These are phyloP conservation scores for Zosterops pallidus DNA, from an alignment of 2,113 vertebrate genomes.

Conservation along the genomic window DNA sequence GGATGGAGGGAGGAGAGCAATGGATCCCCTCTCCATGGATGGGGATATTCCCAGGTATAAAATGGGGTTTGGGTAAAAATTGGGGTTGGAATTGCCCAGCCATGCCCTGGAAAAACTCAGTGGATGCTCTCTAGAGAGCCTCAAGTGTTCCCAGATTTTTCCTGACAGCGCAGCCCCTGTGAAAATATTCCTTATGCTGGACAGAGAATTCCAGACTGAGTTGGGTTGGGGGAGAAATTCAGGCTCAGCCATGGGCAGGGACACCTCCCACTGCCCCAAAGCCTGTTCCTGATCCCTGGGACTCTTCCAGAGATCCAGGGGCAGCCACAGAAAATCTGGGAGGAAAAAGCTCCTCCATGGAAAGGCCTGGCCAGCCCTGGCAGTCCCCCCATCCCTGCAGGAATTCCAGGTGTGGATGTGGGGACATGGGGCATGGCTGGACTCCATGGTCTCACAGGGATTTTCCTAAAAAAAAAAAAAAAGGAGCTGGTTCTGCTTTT, in stretches of 20 bases:
- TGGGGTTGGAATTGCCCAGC: fast-evolving
- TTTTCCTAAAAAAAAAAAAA: neutral
- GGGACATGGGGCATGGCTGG: neutral
- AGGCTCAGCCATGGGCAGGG: neutral
- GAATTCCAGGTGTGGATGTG: neutral
- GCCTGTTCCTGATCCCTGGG: neutral
- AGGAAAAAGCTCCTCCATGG: neutral
- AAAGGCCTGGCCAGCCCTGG: neutral
- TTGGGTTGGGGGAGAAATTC: neutral
- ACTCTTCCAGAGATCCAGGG: neutral
- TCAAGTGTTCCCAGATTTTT: neutral
- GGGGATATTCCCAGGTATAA: neutral
- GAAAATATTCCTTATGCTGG: neutral
- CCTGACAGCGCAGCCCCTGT: neutral
- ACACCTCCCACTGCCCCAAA: fast-evolving
- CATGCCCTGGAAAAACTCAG: fast-evolving
- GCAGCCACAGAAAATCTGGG: neutral
- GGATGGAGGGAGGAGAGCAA: too few species aligned
- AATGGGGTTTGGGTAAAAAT: fast-evolving
- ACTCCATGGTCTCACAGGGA: neutral
- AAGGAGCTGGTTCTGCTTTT: neutral
- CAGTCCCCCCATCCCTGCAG: neutral
- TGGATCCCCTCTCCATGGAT: fast-evolving
- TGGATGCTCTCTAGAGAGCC: neutral
- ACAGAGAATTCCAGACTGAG: neutral